phyloP scores from a whole-genome alignment of 2,888 invertebrate genomes.

The Tolmerus cingulatus region DNA sequence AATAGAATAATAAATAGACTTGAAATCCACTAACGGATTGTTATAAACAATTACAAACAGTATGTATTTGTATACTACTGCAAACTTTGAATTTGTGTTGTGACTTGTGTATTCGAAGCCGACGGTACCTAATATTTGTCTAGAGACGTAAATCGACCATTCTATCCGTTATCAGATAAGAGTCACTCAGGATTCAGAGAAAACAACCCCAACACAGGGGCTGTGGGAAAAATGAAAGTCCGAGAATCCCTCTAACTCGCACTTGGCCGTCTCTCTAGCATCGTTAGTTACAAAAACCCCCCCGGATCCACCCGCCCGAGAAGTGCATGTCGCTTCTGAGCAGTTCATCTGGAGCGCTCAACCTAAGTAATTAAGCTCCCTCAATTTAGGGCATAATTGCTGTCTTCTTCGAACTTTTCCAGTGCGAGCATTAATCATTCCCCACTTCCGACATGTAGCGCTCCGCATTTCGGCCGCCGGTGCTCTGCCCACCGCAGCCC shows the following conservation, averaged over 20 bases:
- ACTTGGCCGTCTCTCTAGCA: not conserved
- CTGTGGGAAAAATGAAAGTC: not conserved
- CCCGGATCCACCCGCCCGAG: not conserved
- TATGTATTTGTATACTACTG: too few relatives aligned
- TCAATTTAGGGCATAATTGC: not conserved
- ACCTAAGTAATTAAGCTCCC: not conserved
- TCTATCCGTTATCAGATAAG: too few relatives aligned
- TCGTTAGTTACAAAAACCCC: not conserved
- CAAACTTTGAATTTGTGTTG: too few relatives aligned
- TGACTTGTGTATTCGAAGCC: too few relatives aligned
- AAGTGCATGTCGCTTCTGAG: not conserved
- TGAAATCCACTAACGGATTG: too few relatives aligned
- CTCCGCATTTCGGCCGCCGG: not conserved
- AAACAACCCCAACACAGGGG: not conserved
- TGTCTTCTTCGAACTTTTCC: constrained; percentile 7
- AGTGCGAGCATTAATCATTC: constrained; percentile 5
- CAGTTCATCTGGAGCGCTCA: not conserved
- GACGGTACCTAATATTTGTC: too few relatives aligned
- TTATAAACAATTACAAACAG: too few relatives aligned
- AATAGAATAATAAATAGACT: too few relatives aligned
- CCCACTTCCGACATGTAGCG: not conserved
- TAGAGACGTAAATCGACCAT: too few relatives aligned
- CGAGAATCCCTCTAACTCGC: not conserved
- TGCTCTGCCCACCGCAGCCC: not conserved
- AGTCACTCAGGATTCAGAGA: not conserved